These are phyloP conservation scores for Drosophila equinoxialis DNA, from an alignment of 1,140 invertebrate genomes.

Conservation along the genomic window DNA sequence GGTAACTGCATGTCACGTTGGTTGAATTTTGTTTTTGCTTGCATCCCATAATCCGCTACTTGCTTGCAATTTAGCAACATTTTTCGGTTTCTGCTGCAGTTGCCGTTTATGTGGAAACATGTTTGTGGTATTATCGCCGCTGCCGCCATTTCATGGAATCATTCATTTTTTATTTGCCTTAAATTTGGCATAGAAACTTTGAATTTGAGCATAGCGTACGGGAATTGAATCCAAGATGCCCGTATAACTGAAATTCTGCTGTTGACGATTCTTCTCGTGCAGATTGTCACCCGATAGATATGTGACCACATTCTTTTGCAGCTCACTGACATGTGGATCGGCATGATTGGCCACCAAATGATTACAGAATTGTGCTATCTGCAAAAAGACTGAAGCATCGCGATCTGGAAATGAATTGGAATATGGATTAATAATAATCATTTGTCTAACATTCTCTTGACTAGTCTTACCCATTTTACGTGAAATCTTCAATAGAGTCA, in stretches of 20 bases:
- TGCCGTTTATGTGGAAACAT: slow-evolving; percentile 39
- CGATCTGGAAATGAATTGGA: slow-evolving; percentile 57
- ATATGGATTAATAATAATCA: background rate
- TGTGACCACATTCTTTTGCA: slow-evolving; percentile 78
- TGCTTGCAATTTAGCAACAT: slow-evolving; percentile 68
- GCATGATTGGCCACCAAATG: slow-evolving; percentile 79
- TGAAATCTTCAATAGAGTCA: slow-evolving; percentile 90
- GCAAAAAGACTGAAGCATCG: slow-evolving; percentile 75
- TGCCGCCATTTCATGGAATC: slow-evolving; percentile 41
- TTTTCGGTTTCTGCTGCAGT: slow-evolving; percentile 58
- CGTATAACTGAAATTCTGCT: slow-evolving; percentile 79
- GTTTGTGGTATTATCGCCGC: slow-evolving; percentile 52
- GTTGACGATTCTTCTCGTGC: slow-evolving; percentile 77
- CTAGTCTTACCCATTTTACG: slow-evolving; percentile 83
- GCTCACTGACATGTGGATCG: slow-evolving; percentile 74
- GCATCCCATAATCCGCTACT: slow-evolving; percentile 56
- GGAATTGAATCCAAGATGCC: slow-evolving; percentile 81
- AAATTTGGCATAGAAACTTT: slow-evolving; percentile 81
- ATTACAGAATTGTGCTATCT: slow-evolving; percentile 82
- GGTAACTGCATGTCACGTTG: slow-evolving; percentile 74
- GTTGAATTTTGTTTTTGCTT: slow-evolving; percentile 65
- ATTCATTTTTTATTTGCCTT: slow-evolving; percentile 82
- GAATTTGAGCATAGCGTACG: slow-evolving; percentile 80
- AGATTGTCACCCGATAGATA: slow-evolving; percentile 80
- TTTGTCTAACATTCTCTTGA: slow-evolving; percentile 15